A percentile compares a stretch with the other conserved stretches of the same genome.
phyloP scores from a whole-genome alignment of 2,888 invertebrate species.

The Willowsia nigromaculata region DNA sequence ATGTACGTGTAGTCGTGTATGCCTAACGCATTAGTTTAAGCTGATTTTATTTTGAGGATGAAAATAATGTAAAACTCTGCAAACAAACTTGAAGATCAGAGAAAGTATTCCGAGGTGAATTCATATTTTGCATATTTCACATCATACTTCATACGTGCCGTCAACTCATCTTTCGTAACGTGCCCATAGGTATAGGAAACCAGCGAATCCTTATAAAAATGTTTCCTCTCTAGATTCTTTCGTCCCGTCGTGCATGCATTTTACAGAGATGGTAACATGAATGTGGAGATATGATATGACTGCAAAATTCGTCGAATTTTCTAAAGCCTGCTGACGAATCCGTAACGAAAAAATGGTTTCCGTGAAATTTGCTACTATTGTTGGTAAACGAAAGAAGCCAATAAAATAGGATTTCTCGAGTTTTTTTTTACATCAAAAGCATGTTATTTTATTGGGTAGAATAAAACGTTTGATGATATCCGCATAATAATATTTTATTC shows the following conservation, averaged over 20 bases:
- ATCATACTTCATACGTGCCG: background rate
- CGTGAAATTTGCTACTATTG: background rate
- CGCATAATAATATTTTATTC: background rate
- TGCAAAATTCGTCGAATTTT: background rate
- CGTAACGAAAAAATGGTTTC: background rate
- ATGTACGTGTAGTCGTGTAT: background rate
- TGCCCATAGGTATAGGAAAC: background rate
- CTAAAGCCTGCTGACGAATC: background rate
- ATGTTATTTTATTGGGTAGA: constrained; percentile 7
- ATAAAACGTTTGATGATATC: constrained; percentile 15
- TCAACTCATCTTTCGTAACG: background rate
- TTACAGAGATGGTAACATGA: background rate
- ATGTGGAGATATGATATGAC: constrained; percentile 11
- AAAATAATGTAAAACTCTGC: constrained; percentile 21
- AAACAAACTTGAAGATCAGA: constrained; percentile 33
- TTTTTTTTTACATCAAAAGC: background rate
- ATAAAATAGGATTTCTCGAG: background rate
- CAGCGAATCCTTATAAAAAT: background rate
- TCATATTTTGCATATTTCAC: background rate
- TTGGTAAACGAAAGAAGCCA: constrained; percentile 6
- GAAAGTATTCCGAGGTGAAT: constrained; percentile 18
- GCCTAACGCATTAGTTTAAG: constrained; percentile 23
- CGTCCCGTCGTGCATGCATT: background rate
- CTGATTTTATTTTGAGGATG: constrained; percentile 22
- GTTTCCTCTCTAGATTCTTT: background rate